phyloP scores from a whole-genome alignment of 2,797 vertebrate genomes.

The Phataginus tetradactyla region DNA sequence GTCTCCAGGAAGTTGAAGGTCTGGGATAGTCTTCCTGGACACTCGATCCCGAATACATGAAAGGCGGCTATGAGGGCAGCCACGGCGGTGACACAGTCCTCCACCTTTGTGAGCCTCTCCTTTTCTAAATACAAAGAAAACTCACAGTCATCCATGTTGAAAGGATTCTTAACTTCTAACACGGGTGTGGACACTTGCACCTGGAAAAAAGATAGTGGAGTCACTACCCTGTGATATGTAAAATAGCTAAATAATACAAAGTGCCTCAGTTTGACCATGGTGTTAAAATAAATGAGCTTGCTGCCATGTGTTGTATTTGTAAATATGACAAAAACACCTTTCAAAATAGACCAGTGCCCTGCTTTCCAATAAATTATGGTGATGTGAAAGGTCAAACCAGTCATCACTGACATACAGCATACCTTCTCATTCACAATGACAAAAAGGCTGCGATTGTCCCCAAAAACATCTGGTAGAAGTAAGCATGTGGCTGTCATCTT shows the following conservation, averaged over 20 bases:
- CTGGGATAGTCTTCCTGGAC: slow-evolving; percentile 78
- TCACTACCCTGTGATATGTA: not conserved
- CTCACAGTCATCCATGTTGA: slow-evolving; percentile 48
- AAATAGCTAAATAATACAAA: not conserved
- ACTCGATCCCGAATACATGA: slow-evolving; percentile 75
- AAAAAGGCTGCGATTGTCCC: slow-evolving; percentile 84
- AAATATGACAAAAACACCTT: not conserved
- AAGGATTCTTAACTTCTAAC: slow-evolving; percentile 84
- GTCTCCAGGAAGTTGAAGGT: slow-evolving; percentile 83
- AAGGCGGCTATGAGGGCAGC: slow-evolving; percentile 80
- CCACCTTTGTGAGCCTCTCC: slow-evolving; percentile 77
- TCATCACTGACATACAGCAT: not conserved
- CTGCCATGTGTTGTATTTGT: not conserved
- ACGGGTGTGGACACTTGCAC: slow-evolving; percentile 79
- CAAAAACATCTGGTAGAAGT: slow-evolving; percentile 84
- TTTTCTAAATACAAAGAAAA: slow-evolving; percentile 83
- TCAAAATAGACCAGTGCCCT: not conserved
- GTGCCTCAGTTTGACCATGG: not conserved
- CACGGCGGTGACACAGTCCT: slow-evolving; percentile 81
- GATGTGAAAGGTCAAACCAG: not conserved
- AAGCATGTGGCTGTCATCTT: slow-evolving; percentile 85
- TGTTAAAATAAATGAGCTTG: not conserved
- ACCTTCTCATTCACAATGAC: slow-evolving; percentile 83
- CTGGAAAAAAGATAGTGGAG: slow-evolving; percentile 55
- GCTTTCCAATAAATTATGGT: not conserved